Base-by-base conservation (phyloP, 2,797 vertebrate species). In the Pipistrellus nathusii region DNA sequence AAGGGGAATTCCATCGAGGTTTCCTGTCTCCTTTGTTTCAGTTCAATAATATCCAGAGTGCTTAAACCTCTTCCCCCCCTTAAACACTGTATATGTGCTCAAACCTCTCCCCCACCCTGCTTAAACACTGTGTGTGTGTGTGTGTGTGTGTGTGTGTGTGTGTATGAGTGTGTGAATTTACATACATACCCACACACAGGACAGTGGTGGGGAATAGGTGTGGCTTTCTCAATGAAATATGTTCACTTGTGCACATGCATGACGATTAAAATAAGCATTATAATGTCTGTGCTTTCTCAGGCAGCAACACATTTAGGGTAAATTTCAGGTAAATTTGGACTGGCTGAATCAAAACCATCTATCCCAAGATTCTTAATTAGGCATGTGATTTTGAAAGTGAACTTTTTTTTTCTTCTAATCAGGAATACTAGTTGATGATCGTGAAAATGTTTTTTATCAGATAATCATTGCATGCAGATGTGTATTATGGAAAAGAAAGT, bases 21-120 rank as follows among this genome's bases (percentile, higher is more conserved):
- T 94, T 96, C 80, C 88, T 93, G 71, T 95, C 93, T 96, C 82
- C 68, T 92, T 90, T 93, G 71, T 92, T 95, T 95, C 53, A 75
- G 64, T 93, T 88, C 96, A 92, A 1, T 95, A 93, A 89, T 44
- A 91, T 68, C 57, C 41, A 72, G 38, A 88, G 53, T 72, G 69
- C 38, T 88, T 83, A 88, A 88, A 90, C 11, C 57, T 59, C 57
- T 59, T 13, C 13, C 5, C 23, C 5, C 25, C 57, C 38, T 59
- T 59, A 27, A 59, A 27, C 25, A 59, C 57, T 48, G 20, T 30
- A 17, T 18, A 20, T 69, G 30, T 30, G 17, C 55, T 57, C 10
- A 57, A 23, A 57, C 9, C 21, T 57, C 55, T 23, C 23, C 9
- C 8, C 55, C 20, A 2, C 21, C 55, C 21, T 57, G 38, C 38